Conservation (phyloP, 2,797 vertebrate species). For the Leucoraja ocellata region DNA sequence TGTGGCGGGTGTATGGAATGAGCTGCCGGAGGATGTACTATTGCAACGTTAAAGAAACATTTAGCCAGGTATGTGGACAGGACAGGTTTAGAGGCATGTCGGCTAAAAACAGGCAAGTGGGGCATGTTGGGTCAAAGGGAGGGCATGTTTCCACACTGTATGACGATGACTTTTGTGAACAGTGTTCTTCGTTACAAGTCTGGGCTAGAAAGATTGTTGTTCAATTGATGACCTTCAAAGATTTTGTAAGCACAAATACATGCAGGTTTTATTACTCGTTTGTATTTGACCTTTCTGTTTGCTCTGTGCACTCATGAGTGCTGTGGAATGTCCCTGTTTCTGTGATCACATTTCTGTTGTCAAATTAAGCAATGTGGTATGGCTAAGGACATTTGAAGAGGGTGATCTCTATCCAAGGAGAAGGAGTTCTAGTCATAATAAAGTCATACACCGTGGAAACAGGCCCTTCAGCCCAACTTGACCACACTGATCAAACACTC, state of each 20-base stretch:
- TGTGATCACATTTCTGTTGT: background rate
- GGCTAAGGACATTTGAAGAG: background rate
- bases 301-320: background rate
- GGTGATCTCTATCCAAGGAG: background rate
- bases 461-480: no score
- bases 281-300: background rate
- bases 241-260: background rate
- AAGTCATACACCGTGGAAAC: no score
- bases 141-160: no score
- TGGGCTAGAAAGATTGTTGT: background rate
- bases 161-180: background rate
- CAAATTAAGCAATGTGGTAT: background rate
- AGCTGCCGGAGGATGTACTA: no score
- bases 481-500: no score
- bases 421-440: background rate
- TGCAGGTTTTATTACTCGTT: background rate
- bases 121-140: no score
- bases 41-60: no score
- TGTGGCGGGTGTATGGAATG: no score
- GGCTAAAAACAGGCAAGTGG: no score
- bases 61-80: no score
- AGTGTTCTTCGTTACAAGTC: background rate
- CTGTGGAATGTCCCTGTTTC: background rate
- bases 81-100: no score
- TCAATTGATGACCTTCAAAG: background rate